Evolutionary conservation across 2,888 invertebrate species (phyloP).

Genomic region (Cheiracanthium punctorium): DNA sequence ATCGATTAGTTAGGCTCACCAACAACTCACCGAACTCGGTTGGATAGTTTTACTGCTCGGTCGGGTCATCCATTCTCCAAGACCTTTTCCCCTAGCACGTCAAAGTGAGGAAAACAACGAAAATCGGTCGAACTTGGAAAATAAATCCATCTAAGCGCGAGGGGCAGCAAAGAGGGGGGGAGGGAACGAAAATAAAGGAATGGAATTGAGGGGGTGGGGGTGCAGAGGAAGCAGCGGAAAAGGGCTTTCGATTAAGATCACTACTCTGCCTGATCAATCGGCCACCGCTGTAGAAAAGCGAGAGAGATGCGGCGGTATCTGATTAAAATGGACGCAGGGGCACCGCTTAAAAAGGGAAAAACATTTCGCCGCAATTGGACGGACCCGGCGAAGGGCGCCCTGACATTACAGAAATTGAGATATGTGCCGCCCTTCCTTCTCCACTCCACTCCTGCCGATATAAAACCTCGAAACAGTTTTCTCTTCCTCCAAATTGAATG

Average conservation of each 20-base stretch:
- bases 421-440: too few relatives aligned
- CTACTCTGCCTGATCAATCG: neutral
- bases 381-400: neutral
- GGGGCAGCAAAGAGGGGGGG: neutral
- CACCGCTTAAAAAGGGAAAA: neutral
- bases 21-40: too few relatives aligned
- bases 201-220: neutral
- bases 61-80: neutral
- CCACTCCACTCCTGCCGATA: too few relatives aligned
- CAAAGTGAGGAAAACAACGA: neutral
- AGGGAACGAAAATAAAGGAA: neutral
- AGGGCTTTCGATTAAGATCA: neutral
- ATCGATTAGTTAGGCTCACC: too few relatives aligned
- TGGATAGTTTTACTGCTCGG: too few relatives aligned
- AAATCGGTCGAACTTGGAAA: too few relatives aligned
- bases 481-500: too few relatives aligned
- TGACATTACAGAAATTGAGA: neutral
- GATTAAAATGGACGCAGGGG: neutral
- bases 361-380: neutral
- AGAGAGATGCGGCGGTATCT: neutral
- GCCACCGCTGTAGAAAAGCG: neutral
- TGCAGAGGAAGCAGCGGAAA: neutral
- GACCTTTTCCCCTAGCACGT: neutral
- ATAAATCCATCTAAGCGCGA: too few relatives aligned
- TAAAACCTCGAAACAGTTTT: too few relatives aligned